Conservation (phyloP, 2,888 invertebrate species). For the Polietes domitor region DNA sequence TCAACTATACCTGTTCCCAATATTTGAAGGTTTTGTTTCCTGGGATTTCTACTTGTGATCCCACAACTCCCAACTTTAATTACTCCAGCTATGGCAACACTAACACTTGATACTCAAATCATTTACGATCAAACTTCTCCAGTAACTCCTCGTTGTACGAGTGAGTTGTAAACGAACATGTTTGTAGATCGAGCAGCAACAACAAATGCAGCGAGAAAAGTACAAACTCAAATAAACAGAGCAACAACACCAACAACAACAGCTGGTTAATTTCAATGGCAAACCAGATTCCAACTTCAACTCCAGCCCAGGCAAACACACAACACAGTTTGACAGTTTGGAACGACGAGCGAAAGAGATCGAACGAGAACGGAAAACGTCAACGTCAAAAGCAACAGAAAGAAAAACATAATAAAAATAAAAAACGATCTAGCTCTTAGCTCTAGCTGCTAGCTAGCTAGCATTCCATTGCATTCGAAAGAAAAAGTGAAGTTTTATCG, state of each 20-base stretch:
- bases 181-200: background rate
- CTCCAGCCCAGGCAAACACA: slow-evolving; percentile 32
- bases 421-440: background rate
- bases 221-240: slow-evolving; percentile 9
- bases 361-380: slow-evolving; percentile 53
- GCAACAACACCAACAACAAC: background rate
- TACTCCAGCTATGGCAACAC: too few species aligned
- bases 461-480: slow-evolving; percentile 63
- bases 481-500: slow-evolving; percentile 38
- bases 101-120: background rate
- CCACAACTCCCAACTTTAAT: too few species aligned
- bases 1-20: too few species aligned
- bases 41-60: too few species aligned
- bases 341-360: slow-evolving; percentile 58
- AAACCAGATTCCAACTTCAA: slow-evolving; percentile 53
- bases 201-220: background rate
- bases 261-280: slow-evolving; percentile 46
- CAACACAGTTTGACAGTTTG: slow-evolving; percentile 57
- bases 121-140: slow-evolving; percentile 30
- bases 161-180: slow-evolving; percentile 54
- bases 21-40: too few species aligned
- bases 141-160: background rate
- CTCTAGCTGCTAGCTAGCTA: too few species aligned
- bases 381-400: slow-evolving; percentile 22
- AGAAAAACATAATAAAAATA: slow-evolving; percentile 36